Evolutionary conservation across 2,797 vertebrate genomes (phyloP).

Genomic region (Eulemur albifrons): DNA sequence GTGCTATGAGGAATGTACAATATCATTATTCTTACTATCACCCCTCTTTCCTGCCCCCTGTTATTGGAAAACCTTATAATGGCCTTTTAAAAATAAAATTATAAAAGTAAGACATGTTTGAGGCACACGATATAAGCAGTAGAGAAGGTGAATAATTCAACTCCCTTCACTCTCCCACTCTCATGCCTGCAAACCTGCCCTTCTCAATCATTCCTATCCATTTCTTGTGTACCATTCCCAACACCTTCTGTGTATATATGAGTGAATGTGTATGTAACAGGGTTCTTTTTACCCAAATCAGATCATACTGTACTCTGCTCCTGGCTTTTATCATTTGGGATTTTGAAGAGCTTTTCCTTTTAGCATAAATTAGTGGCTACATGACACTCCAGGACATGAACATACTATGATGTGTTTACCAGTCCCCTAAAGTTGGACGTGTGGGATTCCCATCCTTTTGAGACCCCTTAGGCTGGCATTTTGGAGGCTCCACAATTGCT

Average conservation of each 20-base stretch:
- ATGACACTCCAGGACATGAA: not conserved
- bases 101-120: not conserved
- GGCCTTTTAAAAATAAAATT: not conserved
- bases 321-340: not conserved
- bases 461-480: not conserved
- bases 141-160: not conserved
- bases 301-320: not conserved
- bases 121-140: not conserved
- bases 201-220: not conserved
- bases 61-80: not conserved
- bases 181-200: accelerated
- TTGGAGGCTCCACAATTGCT: not conserved
- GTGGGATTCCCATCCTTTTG: not conserved
- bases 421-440: not conserved
- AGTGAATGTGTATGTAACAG: not conserved
- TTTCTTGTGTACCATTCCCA: not conserved
- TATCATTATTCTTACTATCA: not conserved
- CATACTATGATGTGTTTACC: too few relatives aligned
- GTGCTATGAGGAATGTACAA: not conserved
- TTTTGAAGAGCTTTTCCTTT: conserved; percentile 10
- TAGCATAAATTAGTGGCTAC: not conserved
- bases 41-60: not conserved
- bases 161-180: not conserved
- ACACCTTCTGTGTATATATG: not conserved
- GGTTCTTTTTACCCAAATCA: not conserved